Base-by-base conservation (phyloP, 1,140 invertebrate species). In the Neotoxoptera formosana region DNA sequence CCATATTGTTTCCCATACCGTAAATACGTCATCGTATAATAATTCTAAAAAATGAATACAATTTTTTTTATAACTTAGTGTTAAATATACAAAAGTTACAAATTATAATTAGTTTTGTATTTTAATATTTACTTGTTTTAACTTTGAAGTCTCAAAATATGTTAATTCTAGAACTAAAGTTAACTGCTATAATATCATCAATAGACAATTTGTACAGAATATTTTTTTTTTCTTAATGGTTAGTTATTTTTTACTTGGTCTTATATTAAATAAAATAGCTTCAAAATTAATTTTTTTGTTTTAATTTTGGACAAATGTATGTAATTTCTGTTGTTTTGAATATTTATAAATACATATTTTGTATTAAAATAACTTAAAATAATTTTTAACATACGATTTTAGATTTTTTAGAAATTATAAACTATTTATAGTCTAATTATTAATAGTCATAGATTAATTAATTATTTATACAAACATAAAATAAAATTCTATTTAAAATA, bases 1-100 rank as follows among this genome's bases (percentile, higher is more conserved):
- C 99, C 99, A 99, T 94, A 99, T 99, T 60, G 97, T 96, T 95
- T 99, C 99, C 99, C 99, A 99, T 1, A 98, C 97, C n/a, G 96
- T 95, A 95, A 98, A 99, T 90, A 99, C 97, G 95, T 99, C 98
- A 94, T 98, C 97, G 95, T 99, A 99, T 20, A 98, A 95, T 93
- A 99, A 95, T 95, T 99, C 99, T 96, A 95, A 41, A 94, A 94
- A 76, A 21, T 47, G 21, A 93, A 53, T 34, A 56, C 30, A 84
- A 41, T 53, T 30, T 93, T 47, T 11, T 20, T 48, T 20, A 87
- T 87, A 48, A 87, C 84, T 87, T 83, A 36, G 36, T 47, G 30
- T 30, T 67, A 67, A n/a, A 67, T 67, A 11, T n/a, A n/a, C 56
- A 67, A 67, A 67, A 67, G 11, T 67, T 14, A 67, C 30, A 67